These are phyloP conservation scores for Nematostella vectensis DNA, from an alignment of 92 coral and sea anemone species.

Conservation along the genomic window DNA sequence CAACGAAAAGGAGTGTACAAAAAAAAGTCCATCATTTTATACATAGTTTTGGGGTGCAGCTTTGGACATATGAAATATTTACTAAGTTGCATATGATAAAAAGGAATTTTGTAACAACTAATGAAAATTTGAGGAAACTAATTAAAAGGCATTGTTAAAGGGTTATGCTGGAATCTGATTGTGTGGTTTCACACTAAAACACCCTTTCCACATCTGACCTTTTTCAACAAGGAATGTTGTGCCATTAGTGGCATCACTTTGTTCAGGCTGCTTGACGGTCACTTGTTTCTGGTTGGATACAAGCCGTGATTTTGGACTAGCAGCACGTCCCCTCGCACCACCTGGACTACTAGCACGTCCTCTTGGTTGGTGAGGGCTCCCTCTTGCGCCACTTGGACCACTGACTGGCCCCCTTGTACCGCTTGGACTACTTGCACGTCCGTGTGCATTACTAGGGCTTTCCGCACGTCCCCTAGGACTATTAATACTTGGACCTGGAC, in stretches of 20 bases:
- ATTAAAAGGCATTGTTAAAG: no score
- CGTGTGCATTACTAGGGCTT: not conserved
- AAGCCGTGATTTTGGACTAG: conserved; percentile 8
- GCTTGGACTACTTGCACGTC: not conserved
- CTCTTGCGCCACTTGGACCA: not conserved
- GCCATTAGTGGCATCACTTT: conserved; percentile 13
- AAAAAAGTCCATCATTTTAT: no score
- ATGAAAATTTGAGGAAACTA: no score
- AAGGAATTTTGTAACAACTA: no score
- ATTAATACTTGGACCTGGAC: not conserved
- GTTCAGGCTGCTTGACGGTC: conserved; percentile 5
- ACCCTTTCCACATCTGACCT: no score
- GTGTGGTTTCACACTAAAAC: no score
- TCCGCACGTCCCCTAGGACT: not conserved
- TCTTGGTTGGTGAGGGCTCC: not conserved
- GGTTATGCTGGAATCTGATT: no score
- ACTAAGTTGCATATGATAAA: no score
- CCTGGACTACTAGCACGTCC: not conserved
- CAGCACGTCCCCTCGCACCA: no score
- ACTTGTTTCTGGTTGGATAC: conserved; percentile 15
- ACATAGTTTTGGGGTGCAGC: no score
- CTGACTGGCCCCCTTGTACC: not conserved
- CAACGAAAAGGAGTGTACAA: no score
- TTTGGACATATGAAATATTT: no score
- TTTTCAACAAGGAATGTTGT: conserved; percentile 48